Percentiles rank a stretch among this genome's conserved stretches.
These are phyloP conservation scores for Himalopsyche kuldschensis DNA, from an alignment of 2,888 invertebrate species.

Conservation along the genomic window DNA sequence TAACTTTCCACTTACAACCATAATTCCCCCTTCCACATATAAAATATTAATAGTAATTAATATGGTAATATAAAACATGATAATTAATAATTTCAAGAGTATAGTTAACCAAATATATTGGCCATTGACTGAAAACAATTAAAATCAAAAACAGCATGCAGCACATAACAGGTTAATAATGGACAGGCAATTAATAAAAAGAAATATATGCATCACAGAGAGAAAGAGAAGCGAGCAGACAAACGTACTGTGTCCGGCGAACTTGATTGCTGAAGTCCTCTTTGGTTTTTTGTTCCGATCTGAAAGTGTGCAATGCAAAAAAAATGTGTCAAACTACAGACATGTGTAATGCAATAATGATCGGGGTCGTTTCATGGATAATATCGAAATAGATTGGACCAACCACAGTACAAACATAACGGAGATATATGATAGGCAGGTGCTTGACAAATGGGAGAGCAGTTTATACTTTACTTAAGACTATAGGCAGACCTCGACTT, in stretches of 20 bases:
- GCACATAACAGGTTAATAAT: not conserved
- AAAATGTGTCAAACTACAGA: not conserved
- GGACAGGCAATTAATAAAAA: not conserved
- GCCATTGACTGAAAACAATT: not conserved
- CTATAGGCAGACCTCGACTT: no score
- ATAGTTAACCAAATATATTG: not conserved
- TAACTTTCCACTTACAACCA: no score
- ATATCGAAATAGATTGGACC: not conserved
- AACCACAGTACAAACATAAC: no score
- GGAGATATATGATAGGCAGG: no score
- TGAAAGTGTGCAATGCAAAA: conserved; percentile 45
- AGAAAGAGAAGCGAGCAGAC: not conserved
- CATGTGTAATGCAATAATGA: not conserved
- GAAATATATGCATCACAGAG: not conserved
- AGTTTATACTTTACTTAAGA: no score
- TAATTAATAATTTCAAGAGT: no score
- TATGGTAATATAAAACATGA: no score
- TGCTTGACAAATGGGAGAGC: no score
- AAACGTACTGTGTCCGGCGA: conserved; percentile 58
- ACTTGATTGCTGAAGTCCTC: conserved; percentile 59
- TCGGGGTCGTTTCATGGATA: not conserved
- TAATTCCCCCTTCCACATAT: no score
- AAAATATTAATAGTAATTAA: no score
- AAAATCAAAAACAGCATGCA: not conserved
- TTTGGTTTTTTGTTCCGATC: conserved; percentile 51